Evolutionary conservation across 2,888 invertebrate species (phyloP).

Genomic region (Carterocephalus palaemon): DNA sequence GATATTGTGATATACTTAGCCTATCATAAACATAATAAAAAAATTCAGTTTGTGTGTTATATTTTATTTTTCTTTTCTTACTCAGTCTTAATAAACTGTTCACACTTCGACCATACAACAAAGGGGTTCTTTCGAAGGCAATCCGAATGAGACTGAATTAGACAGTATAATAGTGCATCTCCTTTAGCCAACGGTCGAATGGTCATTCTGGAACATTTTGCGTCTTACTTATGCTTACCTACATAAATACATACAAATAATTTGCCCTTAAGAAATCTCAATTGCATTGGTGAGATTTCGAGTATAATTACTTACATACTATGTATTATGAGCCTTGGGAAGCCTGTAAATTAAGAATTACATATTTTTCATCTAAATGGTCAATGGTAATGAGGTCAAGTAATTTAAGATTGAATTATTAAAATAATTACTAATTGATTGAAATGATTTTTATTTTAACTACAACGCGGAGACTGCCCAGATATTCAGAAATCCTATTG

Average conservation of each 20-base stretch:
- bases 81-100: neutral
- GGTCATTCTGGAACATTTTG: neutral
- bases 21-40: slow-evolving; percentile 33
- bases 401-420: no score
- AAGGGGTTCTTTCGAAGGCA: slow-evolving; percentile 12
- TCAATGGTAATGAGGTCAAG: no score
- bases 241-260: neutral
- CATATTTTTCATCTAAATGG: no score
- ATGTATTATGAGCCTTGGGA: no score
- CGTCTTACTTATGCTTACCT: slow-evolving; percentile 2
- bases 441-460: no score
- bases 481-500: no score
- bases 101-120: slow-evolving; percentile 19
- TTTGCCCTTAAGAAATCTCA: no score
- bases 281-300: no score
- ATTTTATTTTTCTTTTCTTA: neutral
- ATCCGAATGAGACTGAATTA: slow-evolving; percentile 16
- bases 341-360: no score
- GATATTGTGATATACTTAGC: slow-evolving; percentile 36
- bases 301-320: no score
- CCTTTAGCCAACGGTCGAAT: slow-evolving; percentile 9
- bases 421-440: no score
- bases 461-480: no score
- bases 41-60: slow-evolving; percentile 34
- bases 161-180: slow-evolving; percentile 23